phyloP scores from a whole-genome alignment of 2,797 vertebrate species.

The Danio albolineatus region DNA sequence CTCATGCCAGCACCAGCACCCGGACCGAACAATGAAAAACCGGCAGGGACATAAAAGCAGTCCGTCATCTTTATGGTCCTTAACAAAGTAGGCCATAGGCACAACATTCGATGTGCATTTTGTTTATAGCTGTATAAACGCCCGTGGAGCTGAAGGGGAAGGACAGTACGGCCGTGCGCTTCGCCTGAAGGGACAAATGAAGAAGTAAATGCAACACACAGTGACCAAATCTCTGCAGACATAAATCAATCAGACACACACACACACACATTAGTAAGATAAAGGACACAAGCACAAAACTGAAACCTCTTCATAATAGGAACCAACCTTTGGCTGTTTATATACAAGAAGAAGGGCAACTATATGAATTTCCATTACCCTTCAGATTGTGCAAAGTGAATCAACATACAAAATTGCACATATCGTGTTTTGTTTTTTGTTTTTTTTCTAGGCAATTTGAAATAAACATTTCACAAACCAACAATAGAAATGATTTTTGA shows the following conservation, averaged over 20 bases:
- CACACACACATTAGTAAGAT: background rate
- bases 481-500: too few species aligned
- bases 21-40: constrained; percentile 33
- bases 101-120: constrained; percentile 36
- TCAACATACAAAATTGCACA: too few species aligned
- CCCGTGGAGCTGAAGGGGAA: constrained; percentile 23
- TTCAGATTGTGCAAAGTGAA: too few species aligned
- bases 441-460: too few species aligned
- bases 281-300: constrained; percentile 11
- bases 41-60: constrained; percentile 20
- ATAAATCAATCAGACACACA: constrained; percentile 19
- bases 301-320: background rate
- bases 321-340: background rate
- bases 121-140: constrained; percentile 46
- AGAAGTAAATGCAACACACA: constrained; percentile 14
- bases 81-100: constrained; percentile 48
- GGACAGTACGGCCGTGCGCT: constrained; percentile 9
- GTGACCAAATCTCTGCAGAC: constrained; percentile 1
- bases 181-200: constrained; percentile 15
- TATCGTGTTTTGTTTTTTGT: too few species aligned
- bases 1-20: background rate
- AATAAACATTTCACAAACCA: too few species aligned
- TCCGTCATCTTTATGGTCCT: constrained; percentile 42
- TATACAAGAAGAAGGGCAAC: background rate
- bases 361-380: too few species aligned